Percentiles rank a stretch among this genome's conserved stretches.
phyloP scores from a whole-genome alignment of 2,888 invertebrate genomes.

The Xiphydria camelus region DNA sequence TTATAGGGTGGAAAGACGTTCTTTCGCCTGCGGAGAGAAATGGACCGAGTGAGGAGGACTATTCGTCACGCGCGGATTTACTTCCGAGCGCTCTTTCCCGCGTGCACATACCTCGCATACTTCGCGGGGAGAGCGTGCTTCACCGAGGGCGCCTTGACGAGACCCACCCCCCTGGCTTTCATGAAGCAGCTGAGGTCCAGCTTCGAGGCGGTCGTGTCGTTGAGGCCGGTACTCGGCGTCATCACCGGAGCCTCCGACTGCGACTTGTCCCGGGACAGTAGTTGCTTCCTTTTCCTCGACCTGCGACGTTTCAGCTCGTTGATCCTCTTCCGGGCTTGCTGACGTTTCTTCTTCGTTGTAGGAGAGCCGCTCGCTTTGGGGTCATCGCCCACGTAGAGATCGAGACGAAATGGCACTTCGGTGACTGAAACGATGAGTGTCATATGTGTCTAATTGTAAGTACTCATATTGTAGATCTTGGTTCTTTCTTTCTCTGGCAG shows the following conservation, averaged over 20 bases:
- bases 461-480: too few relatives aligned
- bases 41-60: neutral
- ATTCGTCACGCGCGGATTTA: slow-evolving; percentile 6
- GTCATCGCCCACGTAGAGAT: slow-evolving; percentile 38
- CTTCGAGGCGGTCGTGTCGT: slow-evolving; percentile 42
- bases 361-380: slow-evolving; percentile 24
- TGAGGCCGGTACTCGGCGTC: slow-evolving; percentile 29
- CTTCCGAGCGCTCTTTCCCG: neutral
- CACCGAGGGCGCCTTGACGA: slow-evolving; percentile 43
- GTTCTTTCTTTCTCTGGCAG: too few relatives aligned
- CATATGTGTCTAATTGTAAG: too few relatives aligned
- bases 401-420: slow-evolving; percentile 21
- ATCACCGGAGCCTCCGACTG: slow-evolving; percentile 23
- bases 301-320: slow-evolving; percentile 32
- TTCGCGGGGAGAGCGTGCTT: slow-evolving; percentile 39
- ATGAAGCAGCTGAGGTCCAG: slow-evolving; percentile 44
- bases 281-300: slow-evolving; percentile 22
- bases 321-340: slow-evolving; percentile 26
- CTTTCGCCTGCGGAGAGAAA: slow-evolving; percentile 34
- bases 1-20: slow-evolving; percentile 47
- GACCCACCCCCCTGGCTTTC: slow-evolving; percentile 35
- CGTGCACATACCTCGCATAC: slow-evolving; percentile 38
- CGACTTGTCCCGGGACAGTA: slow-evolving; percentile 26
- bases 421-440: neutral
- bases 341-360: slow-evolving; percentile 16